A percentile compares a stretch with the other conserved stretches of the same genome.
phyloP scores from a whole-genome alignment of 2,113 vertebrate genomes.

The Scomber scombrus region DNA sequence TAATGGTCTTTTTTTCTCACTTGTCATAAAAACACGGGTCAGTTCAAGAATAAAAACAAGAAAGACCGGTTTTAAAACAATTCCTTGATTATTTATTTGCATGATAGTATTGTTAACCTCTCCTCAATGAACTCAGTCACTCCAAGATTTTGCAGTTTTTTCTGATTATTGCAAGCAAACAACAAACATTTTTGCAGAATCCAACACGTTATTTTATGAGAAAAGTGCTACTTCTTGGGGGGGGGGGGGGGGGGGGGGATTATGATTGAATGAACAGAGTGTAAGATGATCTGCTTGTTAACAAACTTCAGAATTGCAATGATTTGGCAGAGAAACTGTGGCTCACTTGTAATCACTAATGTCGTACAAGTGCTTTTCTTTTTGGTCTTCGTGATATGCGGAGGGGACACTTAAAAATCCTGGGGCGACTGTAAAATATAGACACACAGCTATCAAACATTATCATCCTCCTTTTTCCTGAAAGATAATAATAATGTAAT shows the following conservation, averaged over 20 bases:
- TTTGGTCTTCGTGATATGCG: constrained; percentile 22
- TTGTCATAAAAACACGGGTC: not conserved
- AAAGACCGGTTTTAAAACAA: constrained; percentile 49
- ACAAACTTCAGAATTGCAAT: not conserved
- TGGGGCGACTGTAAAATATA: constrained; percentile 41
- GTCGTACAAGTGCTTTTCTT: not conserved
- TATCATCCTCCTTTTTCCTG: constrained; percentile 1
- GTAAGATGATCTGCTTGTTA: not conserved
- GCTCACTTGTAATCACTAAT: not conserved
- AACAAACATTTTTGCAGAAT: constrained; percentile 30
- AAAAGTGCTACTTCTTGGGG: constrained; percentile 55
- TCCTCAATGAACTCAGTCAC: constrained; percentile 39
- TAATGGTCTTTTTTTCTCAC: no score
- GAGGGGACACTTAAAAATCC: constrained; percentile 48
- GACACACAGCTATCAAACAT: constrained; percentile 58
- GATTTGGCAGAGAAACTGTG: constrained; percentile 6
- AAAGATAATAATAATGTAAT: constrained; percentile 54
- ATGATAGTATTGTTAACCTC: constrained; percentile 48
- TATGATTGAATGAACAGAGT: not conserved
- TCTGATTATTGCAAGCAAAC: constrained; percentile 68
- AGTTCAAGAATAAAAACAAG: constrained; percentile 30
- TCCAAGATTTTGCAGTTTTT: constrained; percentile 53
- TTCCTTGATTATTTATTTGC: constrained; percentile 77
- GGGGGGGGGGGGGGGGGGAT: not conserved
- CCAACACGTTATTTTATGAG: not conserved